phyloP scores from a whole-genome alignment of 2,113 vertebrate species.

The Ammospiza nelsoni region DNA sequence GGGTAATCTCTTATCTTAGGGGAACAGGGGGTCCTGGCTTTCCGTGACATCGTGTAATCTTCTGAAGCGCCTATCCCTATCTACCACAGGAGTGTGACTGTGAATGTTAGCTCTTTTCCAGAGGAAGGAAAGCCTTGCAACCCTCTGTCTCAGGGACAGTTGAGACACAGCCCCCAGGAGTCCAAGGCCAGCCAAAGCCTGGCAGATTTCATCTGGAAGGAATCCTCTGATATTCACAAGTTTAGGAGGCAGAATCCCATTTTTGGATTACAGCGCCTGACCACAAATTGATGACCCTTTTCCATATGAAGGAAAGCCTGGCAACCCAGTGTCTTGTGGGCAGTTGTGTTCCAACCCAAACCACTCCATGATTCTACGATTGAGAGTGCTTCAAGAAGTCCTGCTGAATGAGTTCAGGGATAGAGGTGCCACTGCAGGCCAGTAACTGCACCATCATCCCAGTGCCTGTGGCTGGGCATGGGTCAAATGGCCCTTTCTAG shows the following conservation, averaged over 20 bases:
- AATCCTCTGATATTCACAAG: rapidly evolving
- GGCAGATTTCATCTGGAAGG: background rate
- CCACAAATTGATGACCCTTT: background rate
- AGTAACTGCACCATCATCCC: background rate
- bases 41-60: no score
- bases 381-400: background rate
- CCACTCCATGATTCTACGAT: background rate
- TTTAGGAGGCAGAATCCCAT: background rate
- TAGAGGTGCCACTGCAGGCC: background rate
- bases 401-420: background rate
- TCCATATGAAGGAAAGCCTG: background rate
- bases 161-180: background rate
- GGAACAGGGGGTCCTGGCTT: no score
- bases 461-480: background rate
- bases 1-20: no score
- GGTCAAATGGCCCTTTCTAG: background rate
- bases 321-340: background rate
- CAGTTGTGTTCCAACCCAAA: background rate
- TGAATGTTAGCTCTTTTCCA: background rate
- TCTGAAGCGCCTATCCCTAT: no score
- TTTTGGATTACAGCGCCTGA: rapidly evolving
- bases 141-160: background rate
- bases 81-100: background rate
- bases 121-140: background rate
- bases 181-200: background rate